Evolutionary conservation across 2,797 vertebrate species (phyloP), one percentile per base, ranked within the genome.

Genomic region (Leucoraja ocellata): DNA sequence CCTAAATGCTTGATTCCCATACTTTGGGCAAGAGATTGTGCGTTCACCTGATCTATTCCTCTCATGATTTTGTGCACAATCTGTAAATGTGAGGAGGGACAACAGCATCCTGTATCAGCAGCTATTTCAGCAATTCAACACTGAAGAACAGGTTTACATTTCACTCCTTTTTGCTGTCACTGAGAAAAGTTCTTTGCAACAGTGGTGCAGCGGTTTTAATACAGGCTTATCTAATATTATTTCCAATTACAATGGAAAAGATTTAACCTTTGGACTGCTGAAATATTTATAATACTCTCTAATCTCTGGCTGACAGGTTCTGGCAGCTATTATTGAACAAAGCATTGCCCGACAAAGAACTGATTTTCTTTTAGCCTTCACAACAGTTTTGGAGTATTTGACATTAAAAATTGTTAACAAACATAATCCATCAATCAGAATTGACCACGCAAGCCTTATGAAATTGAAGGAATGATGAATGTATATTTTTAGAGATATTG

Each of bases 171-270:
- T 74, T 73, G 68, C 39, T 23, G 73, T 92, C 90, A 25, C 8
- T n/a, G 46, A 76, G 2, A 25, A 54, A 92, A 73, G 10, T 28
- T 76, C 4, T 92, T 92, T 58, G 71, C 4, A 18, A 58, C 39
- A 54, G 16, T 76, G 73, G 8, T 46, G 10, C 2, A 92, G 21
- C 39, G 58, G 25, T 54, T 28, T 46, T 91, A 91, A 91, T 74
- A 74, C 23, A 74, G 90, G 23, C 36, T 92, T 28, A 54, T 71
- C 71, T 92, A 58, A 71, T n/a, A 92, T 76, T 76, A 91, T 92
- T 92, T 92, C 90, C 71, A 92, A 92, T 92, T 92, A 92, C 90
- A 92, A 92, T 28, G 46, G 90, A 92, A 76, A 92, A 76, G 21
- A 39, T 76, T 92, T 92, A 92, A 92, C 90, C 90, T 76, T 92